Conservation (phyloP, 2,113 vertebrate species). For the Dipodomys ordii region DNA sequence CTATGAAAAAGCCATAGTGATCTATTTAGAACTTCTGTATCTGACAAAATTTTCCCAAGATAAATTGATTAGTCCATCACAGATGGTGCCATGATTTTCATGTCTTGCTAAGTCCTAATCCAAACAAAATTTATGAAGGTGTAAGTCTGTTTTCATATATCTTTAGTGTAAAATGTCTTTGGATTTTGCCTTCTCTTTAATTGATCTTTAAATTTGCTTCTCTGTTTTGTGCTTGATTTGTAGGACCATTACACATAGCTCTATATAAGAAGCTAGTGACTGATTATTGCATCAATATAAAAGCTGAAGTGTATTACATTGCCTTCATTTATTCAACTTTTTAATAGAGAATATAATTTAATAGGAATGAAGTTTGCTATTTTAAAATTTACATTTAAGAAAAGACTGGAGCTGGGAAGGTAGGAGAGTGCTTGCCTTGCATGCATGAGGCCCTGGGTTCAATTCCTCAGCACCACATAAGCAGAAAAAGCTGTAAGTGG, state of each 20-base stretch:
- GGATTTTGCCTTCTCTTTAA: not conserved
- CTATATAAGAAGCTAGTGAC: not conserved
- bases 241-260: not conserved
- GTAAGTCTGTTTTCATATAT: not conserved
- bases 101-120: not conserved
- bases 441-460: too few relatives aligned
- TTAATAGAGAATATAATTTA: not conserved
- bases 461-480: too few relatives aligned
- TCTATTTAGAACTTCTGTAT: not conserved
- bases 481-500: too few relatives aligned
- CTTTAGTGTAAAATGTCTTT: constrained; percentile 26
- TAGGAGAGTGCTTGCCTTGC: too few relatives aligned
- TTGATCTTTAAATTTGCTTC: not conserved
- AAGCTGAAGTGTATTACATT: not conserved
- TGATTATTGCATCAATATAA: not conserved
- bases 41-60: not conserved
- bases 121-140: not conserved
- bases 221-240: not conserved
- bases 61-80: not conserved
- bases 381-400: not conserved
- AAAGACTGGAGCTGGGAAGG: too few relatives aligned
- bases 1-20: not conserved
- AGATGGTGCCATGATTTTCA: not conserved
- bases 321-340: not conserved
- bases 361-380: not conserved